Conservation (phyloP, 2,113 vertebrate species). For the Dermatemys mawii region DNA sequence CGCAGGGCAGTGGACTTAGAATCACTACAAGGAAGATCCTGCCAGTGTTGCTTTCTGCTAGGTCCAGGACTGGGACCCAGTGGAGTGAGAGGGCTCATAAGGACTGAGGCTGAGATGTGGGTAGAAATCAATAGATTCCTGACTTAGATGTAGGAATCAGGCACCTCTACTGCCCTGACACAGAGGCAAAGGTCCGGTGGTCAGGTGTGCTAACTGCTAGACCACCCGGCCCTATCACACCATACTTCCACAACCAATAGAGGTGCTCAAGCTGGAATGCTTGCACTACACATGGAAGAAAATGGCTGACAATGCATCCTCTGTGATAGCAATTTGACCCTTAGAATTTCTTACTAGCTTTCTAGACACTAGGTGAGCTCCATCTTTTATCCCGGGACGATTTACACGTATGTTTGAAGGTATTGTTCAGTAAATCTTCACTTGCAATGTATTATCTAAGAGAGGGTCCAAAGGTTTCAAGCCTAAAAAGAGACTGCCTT, state of each 20-base stretch:
- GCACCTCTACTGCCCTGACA: too few species aligned
- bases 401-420: background rate
- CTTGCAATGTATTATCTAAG: background rate
- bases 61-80: too few species aligned
- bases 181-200: too few species aligned
- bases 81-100: too few species aligned
- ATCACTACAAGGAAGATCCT: too few species aligned
- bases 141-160: too few species aligned
- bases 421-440: background rate
- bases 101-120: too few species aligned
- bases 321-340: background rate
- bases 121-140: too few species aligned
- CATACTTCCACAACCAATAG: background rate
- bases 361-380: background rate
- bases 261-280: background rate
- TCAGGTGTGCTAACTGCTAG: too few species aligned
- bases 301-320: background rate
- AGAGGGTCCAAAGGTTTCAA: background rate
- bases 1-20: too few species aligned
- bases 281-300: background rate
- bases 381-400: background rate
- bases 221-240: too few species aligned
- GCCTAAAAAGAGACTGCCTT: background rate
- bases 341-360: background rate
- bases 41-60: too few species aligned